Evolutionary conservation across 2,113 vertebrate species (phyloP).

Genomic region (Dromiciops gliroides): DNA sequence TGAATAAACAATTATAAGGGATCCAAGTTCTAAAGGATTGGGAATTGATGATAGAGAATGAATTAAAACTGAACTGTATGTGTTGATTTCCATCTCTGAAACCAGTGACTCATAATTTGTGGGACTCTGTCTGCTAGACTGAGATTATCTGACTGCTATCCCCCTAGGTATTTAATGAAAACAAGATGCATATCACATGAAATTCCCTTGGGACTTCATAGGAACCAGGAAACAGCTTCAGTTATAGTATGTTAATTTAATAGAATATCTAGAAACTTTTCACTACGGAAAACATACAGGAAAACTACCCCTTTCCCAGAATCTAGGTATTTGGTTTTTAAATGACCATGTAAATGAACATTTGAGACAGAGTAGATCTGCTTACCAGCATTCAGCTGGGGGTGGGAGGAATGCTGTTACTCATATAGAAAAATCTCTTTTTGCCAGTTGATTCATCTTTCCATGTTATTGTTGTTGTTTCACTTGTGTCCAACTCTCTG

Average conservation of each 20-base stretch:
- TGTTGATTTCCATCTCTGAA: background rate
- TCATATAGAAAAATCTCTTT: background rate
- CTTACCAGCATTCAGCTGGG: background rate
- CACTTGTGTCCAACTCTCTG: background rate
- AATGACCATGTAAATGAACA: background rate
- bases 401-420: background rate
- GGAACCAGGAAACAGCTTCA: constrained; percentile 1
- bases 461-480: background rate
- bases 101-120: background rate
- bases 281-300: background rate
- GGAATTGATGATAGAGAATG: background rate
- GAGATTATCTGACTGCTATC: constrained; percentile 24
- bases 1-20: background rate
- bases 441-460: background rate
- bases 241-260: constrained; percentile 13
- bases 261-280: background rate
- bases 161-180: constrained; percentile 31
- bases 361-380: background rate
- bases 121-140: constrained; percentile 5
- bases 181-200: background rate
- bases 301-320: background rate
- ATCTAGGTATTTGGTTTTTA: background rate
- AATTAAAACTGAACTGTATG: background rate
- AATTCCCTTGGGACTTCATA: constrained; percentile 15
- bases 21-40: background rate